Evolutionary conservation across 2,113 vertebrate species (phyloP), one percentile per base, ranked within the genome.

Genomic region (Artemisiospiza belli): DNA sequence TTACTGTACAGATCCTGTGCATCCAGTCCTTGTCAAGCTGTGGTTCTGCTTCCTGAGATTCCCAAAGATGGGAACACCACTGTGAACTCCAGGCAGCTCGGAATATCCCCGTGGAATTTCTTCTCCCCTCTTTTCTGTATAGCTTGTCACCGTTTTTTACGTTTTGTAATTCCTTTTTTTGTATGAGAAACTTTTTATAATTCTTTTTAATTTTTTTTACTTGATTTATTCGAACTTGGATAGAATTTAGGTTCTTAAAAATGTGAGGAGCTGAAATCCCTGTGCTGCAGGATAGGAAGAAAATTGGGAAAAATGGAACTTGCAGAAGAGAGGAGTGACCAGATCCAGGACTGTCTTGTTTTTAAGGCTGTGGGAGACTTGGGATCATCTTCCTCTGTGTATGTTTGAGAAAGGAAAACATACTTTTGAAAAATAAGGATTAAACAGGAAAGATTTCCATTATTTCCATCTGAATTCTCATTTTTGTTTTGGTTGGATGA

Each of bases 391-490:
- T 46, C 55, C 52, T 69, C 87, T 70, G 51, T 0, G 18, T 70
- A 52, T 61, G 82, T 70, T 76, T 74, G 55, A 39, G 67, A 76
- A 81, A 81, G 59, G 15, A 80, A 31, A 57, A 15, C 79, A 47
- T 74, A 58, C 78, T 88, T 94, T 62, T 25, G 72, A 87, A 81
- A 89, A 86, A 78, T 11, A 23, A 70, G 88, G 62, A 97, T 96
- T 96, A 96, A 95, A 97, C 28, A 21, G 68, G 72, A 69, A 37
- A 49, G 16, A 24, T 28, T 62, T 10, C 12, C 24, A 64, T 44
- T 15, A 27, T 46, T 62, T 37, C 57, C 0, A 1, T 16, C 17
- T 37, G 47, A 27, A 12, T 78, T 78, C n/a, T 37, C 11, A 4
- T 9, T 24, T 41, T 22, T 39, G 46, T 25, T n/a, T 0, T 9